Evolutionary conservation across 2,113 vertebrate genomes (phyloP).

Genomic region (Coregonus clupeaformis): DNA sequence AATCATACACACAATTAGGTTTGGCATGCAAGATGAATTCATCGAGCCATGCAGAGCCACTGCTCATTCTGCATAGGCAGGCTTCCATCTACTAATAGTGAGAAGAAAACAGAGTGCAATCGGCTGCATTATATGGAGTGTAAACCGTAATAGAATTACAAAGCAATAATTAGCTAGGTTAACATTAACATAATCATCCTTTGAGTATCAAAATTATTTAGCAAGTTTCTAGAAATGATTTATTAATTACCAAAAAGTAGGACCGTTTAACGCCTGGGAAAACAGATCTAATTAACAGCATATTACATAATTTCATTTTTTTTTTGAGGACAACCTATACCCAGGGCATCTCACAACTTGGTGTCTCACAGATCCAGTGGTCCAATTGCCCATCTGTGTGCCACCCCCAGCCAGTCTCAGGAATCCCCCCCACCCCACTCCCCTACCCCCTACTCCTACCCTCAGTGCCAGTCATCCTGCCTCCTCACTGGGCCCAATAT

Average conservation of each 20-base stretch:
- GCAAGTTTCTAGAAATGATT: conserved; percentile 20
- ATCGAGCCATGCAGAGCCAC: conserved; percentile 24
- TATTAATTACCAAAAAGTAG: conserved; percentile 36
- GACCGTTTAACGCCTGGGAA: conserved; percentile 34
- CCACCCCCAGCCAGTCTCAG: conserved; percentile 63
- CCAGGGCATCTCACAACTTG: conserved; percentile 40
- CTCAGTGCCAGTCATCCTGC: conserved; percentile 41
- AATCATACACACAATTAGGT: conserved; percentile 52
- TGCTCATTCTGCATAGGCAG: conserved; percentile 22
- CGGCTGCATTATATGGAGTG: conserved; percentile 29
- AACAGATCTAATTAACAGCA: conserved; percentile 35
- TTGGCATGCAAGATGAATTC: conserved; percentile 44
- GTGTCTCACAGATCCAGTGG: conserved; percentile 35
- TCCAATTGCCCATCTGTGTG: conserved; percentile 58
- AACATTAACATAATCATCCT: conserved; percentile 34
- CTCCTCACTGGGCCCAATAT: conserved; percentile 39
- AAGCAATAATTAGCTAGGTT: conserved; percentile 44
- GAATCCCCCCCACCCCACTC: conserved; percentile 31
- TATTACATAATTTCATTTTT: conserved; percentile 29
- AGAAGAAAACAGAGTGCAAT: conserved; percentile 30
- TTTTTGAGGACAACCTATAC: conserved; percentile 36
- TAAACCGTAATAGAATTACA: conserved; percentile 44
- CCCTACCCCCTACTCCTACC: conserved; percentile 4
- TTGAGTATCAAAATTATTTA: conserved; percentile 24
- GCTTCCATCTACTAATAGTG: conserved; percentile 24